These are phyloP conservation scores for Drymonia ruficornis DNA, from an alignment of 2,888 invertebrate species.

Conservation along the genomic window DNA sequence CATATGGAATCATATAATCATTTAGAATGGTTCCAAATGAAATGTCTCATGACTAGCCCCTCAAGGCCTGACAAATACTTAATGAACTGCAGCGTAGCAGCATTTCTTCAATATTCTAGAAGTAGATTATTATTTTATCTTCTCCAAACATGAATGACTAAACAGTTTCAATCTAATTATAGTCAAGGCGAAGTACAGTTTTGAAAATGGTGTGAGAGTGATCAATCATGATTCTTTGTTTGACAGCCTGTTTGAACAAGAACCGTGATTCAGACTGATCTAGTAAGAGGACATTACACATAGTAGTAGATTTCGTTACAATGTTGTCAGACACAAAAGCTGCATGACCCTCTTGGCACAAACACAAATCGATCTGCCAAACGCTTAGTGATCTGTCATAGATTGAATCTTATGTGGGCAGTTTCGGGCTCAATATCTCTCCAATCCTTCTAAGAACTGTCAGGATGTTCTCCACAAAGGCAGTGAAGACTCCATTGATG, in stretches of 20 bases:
- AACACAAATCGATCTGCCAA: conserved; percentile 29
- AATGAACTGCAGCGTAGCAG: too few relatives aligned
- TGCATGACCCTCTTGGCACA: conserved; percentile 31
- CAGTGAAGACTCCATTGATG: conserved; percentile 14
- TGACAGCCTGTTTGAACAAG: not conserved
- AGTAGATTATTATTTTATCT: too few relatives aligned
- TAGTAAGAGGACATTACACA: not conserved
- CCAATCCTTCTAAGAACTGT: conserved; percentile 14
- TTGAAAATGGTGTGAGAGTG: not conserved
- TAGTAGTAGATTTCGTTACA: conserved; percentile 13
- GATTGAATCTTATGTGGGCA: conserved; percentile 12
- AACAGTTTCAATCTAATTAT: not conserved
- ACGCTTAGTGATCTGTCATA: conserved; percentile 15
- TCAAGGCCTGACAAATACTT: too few relatives aligned
- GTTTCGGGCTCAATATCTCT: not conserved
- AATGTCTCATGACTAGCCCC: too few relatives aligned
- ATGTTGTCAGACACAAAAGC: conserved; percentile 16
- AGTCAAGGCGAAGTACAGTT: not conserved
- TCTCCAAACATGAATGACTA: not conserved
- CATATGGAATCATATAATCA: too few relatives aligned
- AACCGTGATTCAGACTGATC: not conserved
- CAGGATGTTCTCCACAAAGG: conserved; percentile 16
- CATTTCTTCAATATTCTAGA: too few relatives aligned
- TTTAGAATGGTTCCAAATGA: too few relatives aligned
- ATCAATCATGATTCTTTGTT: conserved; percentile 2